A percentile compares a stretch with the other conserved stretches of the same genome.
phyloP scores from a whole-genome alignment of 2,888 invertebrate genomes.

The Apodemia duryi region DNA sequence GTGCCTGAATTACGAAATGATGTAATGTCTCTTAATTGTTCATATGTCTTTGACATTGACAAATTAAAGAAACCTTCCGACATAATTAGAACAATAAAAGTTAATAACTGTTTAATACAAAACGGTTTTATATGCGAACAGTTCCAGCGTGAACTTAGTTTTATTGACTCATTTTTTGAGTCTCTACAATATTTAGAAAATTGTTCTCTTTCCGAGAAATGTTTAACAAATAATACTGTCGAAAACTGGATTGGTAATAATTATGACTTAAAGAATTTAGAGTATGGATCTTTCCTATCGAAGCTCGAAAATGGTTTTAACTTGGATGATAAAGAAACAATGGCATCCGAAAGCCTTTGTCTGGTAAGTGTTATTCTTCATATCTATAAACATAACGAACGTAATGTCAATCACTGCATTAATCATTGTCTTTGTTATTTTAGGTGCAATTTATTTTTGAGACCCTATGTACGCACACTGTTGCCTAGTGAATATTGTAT shows the following conservation, averaged over 20 bases:
- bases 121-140: conserved; percentile 62
- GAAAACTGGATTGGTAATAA: conserved; percentile 49
- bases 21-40: conserved; percentile 48
- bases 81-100: conserved; percentile 64
- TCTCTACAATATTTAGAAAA: conserved; percentile 68
- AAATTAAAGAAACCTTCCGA: conserved; percentile 71
- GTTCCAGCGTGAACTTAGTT: conserved; percentile 68
- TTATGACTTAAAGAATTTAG: conserved; percentile 46
- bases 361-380: conserved; percentile 67
- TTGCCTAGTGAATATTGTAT: too few species aligned
- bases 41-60: conserved; percentile 45
- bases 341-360: conserved; percentile 74
- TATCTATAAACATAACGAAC: conserved; percentile 51
- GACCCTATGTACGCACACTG: too few species aligned
- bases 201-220: conserved; percentile 52
- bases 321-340: conserved; percentile 62
- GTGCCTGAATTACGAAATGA: conserved; percentile 37
- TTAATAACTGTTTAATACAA: conserved; percentile 52
- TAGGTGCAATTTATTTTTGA: too few species aligned
- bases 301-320: conserved; percentile 57
- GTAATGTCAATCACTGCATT: not conserved
- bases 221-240: conserved; percentile 45
- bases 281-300: conserved; percentile 54
- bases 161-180: conserved; percentile 73
- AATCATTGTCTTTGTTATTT: too few species aligned